These are phyloP conservation scores for Falco columbarius DNA, from an alignment of 2,797 vertebrate species.

Conservation along the genomic window DNA sequence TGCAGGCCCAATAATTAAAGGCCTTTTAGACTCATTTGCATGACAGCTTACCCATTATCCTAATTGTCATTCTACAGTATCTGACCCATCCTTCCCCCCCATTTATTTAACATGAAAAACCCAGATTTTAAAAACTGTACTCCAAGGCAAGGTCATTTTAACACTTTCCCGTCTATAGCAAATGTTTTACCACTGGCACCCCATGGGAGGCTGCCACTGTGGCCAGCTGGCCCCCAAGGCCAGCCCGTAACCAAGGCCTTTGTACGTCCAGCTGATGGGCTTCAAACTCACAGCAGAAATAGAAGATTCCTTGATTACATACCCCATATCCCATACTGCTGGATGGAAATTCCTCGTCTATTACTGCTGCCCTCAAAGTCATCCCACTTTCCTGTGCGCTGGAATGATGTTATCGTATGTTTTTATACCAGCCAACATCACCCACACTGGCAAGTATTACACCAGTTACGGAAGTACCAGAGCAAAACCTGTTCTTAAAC, in stretches of 20 bases:
- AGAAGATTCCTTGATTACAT: background rate
- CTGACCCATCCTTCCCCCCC: background rate
- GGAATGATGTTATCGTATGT: too few species aligned
- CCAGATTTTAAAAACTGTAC: background rate
- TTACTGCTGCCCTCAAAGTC: background rate
- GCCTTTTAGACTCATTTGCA: slow-evolving; percentile 36
- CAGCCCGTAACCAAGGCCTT: accelerated
- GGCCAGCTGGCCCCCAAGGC: background rate
- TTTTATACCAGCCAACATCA: background rate
- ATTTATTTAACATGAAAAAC: background rate
- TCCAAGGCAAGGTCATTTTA: background rate
- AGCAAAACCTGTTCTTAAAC: background rate
- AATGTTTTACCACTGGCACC: background rate
- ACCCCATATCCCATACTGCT: accelerated
- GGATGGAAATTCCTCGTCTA: accelerated
- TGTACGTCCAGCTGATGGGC: accelerated
- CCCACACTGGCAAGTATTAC: accelerated
- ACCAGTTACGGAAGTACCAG: too few species aligned
- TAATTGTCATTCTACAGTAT: slow-evolving; percentile 19
- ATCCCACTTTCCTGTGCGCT: accelerated
- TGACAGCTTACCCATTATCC: slow-evolving; percentile 29
- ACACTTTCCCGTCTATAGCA: background rate
- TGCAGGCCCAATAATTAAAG: slow-evolving; percentile 24
- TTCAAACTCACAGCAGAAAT: background rate
- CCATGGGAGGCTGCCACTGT: accelerated